A percentile compares a stretch with the other conserved stretches of the same genome.
phyloP scores from a whole-genome alignment of 2,888 invertebrate species.

The Drosophila nr. fundita region DNA sequence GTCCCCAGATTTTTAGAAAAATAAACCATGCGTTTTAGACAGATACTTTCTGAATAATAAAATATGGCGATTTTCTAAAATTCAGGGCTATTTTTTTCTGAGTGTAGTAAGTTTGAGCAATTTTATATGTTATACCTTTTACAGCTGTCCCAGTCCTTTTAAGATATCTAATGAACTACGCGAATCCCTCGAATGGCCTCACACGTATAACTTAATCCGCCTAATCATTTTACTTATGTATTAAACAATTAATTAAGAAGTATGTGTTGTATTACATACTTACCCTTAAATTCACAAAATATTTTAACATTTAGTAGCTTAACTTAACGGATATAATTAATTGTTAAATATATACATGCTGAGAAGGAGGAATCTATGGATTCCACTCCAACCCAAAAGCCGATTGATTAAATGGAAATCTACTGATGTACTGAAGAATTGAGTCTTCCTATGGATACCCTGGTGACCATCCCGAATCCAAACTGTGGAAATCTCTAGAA shows the following conservation, averaged over 20 bases:
- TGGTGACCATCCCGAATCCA: conserved; percentile 5
- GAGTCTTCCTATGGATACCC: conserved; percentile 14
- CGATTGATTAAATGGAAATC: conserved; percentile 11
- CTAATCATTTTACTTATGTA: conserved; percentile 52
- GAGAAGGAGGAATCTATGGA: conserved; percentile 2
- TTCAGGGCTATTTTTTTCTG: neutral
- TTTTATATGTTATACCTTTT: conserved; percentile 34
- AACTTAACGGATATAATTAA: conserved; percentile 8
- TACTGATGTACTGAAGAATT: conserved; percentile 3
- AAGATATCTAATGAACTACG: conserved; percentile 42
- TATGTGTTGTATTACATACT: conserved; percentile 40
- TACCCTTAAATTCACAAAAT: conserved; percentile 23
- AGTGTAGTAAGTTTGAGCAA: conserved; percentile 21
- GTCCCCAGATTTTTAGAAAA: neutral
- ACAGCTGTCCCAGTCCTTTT: conserved; percentile 54
- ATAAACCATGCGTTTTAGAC: neutral
- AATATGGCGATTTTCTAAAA: neutral
- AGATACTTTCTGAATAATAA: neutral
- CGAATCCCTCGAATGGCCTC: conserved; percentile 45
- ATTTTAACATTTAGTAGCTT: conserved; percentile 32
- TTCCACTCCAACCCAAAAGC: neutral
- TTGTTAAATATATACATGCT: conserved; percentile 7
- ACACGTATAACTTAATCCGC: conserved; percentile 41
- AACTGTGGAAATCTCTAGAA: conserved; percentile 3
- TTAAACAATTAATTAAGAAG: conserved; percentile 34